A percentile compares a stretch with the other conserved stretches of the same genome.
phyloP scores from a whole-genome alignment of 2,113 vertebrate species.

The Antennarius striatus region DNA sequence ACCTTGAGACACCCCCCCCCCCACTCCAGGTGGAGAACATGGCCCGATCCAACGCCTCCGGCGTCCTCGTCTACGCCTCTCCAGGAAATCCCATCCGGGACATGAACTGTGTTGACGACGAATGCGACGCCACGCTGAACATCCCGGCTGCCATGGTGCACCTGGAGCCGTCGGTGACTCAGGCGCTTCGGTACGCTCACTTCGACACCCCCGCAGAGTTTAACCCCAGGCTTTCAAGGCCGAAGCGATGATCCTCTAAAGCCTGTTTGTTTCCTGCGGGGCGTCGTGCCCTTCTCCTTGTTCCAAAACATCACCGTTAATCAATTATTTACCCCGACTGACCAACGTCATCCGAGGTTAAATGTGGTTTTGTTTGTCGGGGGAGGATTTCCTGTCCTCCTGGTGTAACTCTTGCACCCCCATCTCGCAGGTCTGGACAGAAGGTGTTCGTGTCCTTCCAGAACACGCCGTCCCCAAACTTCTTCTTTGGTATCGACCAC shows the following conservation, averaged over 20 bases:
- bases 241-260: not conserved
- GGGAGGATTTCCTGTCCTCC: not conserved
- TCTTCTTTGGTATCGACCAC: constrained; percentile 78
- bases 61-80: constrained; percentile 76
- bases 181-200: constrained; percentile 68
- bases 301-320: not conserved
- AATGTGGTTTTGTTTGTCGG: no score
- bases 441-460: constrained; percentile 78
- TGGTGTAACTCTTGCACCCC: no score
- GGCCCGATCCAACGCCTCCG: constrained; percentile 74
- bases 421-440: constrained; percentile 56
- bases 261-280: not conserved
- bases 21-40: constrained; percentile 74
- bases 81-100: constrained; percentile 76
- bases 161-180: constrained; percentile 56
- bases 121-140: constrained; percentile 65
- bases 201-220: not conserved
- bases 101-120: constrained; percentile 77
- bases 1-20: no score
- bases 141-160: constrained; percentile 83
- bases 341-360: no score
- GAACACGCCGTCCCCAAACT: constrained; percentile 74
- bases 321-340: no score
- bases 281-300: not conserved
- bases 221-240: constrained; percentile 4